Evolutionary conservation across 2,113 vertebrate genomes (phyloP).

Genomic region (Amazona guildingii): DNA sequence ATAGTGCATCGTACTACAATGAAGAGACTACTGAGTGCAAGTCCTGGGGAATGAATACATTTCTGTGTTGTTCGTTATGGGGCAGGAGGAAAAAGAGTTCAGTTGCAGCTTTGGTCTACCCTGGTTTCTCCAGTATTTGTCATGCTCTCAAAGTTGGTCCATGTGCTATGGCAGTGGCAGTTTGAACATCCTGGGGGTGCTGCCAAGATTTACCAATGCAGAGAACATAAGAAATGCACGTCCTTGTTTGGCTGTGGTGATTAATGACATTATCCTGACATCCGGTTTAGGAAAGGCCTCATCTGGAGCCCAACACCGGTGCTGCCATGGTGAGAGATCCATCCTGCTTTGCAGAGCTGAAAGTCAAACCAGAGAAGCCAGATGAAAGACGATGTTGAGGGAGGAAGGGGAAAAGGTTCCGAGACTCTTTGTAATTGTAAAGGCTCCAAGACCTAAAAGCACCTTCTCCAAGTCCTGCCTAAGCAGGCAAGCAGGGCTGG

Average conservation of each 20-base stretch:
- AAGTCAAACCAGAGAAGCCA: neutral
- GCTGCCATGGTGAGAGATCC: neutral
- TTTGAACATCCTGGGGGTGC: neutral
- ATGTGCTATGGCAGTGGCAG: neutral
- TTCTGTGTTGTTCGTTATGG: neutral
- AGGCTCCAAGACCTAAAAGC: neutral
- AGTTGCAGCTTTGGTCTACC: neutral
- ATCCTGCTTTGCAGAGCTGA: neutral
- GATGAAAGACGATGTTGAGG: neutral
- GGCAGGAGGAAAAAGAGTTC: neutral
- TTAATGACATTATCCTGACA: neutral
- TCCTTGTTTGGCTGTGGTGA: neutral
- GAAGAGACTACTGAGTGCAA: neutral
- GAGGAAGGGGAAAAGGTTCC: neutral
- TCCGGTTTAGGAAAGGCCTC: neutral
- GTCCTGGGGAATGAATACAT: neutral
- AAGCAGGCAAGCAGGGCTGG: neutral
- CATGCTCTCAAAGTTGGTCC: neutral
- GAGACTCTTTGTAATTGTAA: neutral
- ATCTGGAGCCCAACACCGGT: neutral
- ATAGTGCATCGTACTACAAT: neutral
- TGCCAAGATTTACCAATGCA: neutral
- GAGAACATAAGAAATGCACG: neutral
- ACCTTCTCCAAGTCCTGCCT: neutral
- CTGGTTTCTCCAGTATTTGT: neutral